A percentile compares a stretch with the other conserved stretches of the same genome.
Conservation (phyloP, 1,140 invertebrate species). For the Ridgeia piscesae region DNA sequence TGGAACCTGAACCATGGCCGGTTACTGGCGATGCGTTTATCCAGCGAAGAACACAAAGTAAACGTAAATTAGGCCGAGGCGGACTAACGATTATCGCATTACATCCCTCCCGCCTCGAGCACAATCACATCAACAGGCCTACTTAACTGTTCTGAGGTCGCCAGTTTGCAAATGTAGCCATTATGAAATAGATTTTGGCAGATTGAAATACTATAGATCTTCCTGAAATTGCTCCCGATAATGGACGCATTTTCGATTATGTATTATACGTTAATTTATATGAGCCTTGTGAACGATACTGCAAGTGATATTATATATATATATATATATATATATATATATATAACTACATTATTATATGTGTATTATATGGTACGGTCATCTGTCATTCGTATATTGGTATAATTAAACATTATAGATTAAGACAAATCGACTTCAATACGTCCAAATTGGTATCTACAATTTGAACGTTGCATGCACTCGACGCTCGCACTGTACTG, state of each 20-base stretch:
- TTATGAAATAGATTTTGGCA: background rate
- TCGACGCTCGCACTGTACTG: too few relatives aligned
- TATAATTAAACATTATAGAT: too few relatives aligned
- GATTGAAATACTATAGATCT: background rate
- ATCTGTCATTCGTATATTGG: background rate
- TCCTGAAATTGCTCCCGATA: background rate
- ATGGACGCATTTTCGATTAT: background rate
- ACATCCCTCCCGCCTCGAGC: background rate
- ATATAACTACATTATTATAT: background rate
- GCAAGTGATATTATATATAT: background rate
- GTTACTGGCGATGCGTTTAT: background rate
- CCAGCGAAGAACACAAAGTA: background rate
- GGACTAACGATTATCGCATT: constrained; percentile 1
- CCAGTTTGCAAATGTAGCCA: background rate
- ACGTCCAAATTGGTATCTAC: too few relatives aligned
- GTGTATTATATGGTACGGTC: background rate
- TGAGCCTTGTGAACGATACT: background rate
- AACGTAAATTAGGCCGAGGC: background rate
- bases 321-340: constrained; percentile 2
- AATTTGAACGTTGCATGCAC: too few relatives aligned
- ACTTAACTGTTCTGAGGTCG: background rate
- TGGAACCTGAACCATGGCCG: background rate
- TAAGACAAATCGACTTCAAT: too few relatives aligned
- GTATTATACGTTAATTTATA: background rate
- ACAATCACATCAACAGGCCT: background rate